These are phyloP conservation scores for Lasioglossum figueresi DNA, from an alignment of 2,888 invertebrate species.

Conservation along the genomic window DNA sequence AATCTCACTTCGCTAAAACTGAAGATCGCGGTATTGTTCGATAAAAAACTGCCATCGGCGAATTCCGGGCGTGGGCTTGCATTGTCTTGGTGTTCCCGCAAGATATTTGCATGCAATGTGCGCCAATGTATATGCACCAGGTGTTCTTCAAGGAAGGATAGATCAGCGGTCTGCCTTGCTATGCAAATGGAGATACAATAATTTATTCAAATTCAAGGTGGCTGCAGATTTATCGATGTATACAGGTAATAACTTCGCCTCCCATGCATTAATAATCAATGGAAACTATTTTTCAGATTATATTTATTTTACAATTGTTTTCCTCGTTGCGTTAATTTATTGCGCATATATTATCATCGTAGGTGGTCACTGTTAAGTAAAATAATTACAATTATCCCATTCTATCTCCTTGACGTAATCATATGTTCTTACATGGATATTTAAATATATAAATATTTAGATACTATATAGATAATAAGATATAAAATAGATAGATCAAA, in stretches of 20 bases:
- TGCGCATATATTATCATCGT: slow-evolving; percentile 18
- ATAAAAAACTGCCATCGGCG: slow-evolving; percentile 48
- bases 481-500: too few species aligned
- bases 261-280: slow-evolving; percentile 52
- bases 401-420: neutral
- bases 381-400: neutral
- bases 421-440: neutral
- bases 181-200: slow-evolving; percentile 74
- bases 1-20: slow-evolving; percentile 16
- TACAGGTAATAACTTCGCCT: slow-evolving; percentile 66
- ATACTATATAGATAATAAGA: too few species aligned
- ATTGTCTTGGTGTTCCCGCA: slow-evolving; percentile 72
- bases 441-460: too few species aligned
- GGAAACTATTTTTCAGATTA: slow-evolving; percentile 17
- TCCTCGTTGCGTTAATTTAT: neutral
- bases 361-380: neutral
- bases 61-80: slow-evolving; percentile 65
- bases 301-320: slow-evolving; percentile 15
- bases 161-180: slow-evolving; percentile 73
- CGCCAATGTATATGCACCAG: slow-evolving; percentile 71
- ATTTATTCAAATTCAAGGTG: slow-evolving; percentile 76
- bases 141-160: slow-evolving; percentile 70
- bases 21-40: slow-evolving; percentile 28
- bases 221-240: slow-evolving; percentile 64
- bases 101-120: slow-evolving; percentile 66